Evolutionary conservation across 2,888 invertebrate species (phyloP), one percentile per base, ranked within the genome.

Genomic region (Erebia epiphron): DNA sequence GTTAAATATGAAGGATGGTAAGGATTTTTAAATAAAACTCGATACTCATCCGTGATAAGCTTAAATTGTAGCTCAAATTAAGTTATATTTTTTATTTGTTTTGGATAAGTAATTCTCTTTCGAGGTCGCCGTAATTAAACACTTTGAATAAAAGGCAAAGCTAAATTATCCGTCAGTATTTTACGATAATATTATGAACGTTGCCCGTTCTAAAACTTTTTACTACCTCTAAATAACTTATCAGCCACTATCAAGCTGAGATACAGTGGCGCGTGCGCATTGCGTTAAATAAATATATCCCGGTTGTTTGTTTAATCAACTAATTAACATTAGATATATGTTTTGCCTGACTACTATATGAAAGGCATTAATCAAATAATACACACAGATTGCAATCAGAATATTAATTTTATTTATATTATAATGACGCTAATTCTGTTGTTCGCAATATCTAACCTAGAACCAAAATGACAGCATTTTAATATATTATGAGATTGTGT

Each of bases 191-290:
- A 61, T 49, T 62, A 62, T 52, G 50, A 64, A 35, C 35, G 35
- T 64, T 54, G 75, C 46, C 75, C 26, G 56, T 70, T 78, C 76
- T 79, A 73, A 74, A 70, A 67, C 14, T 70, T 77, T 76, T 43
- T 65, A 73, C 64, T 77, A 54, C 73, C 66, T 76, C 75, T 73
- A 71, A 72, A 75, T 35, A 75, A 80, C 75, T 80, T 83, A 83
- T 82, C 82, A 79, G 73, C 70, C 72, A 75, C 76, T 81, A 80
- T 82, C 82, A 79, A 58, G 68, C 60, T 66, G 82, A 80, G 81
- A 82, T 58, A 83, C 81, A 81, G 86, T 82, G 83, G 86, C 90
- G 83, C 89, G 87, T 88, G 89, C 87, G 83, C 78, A 83, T 87
- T 88, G 83, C 86, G 85, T 84, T 87, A 79, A 76, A 80, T 82